Base-by-base conservation (phyloP, 2,797 vertebrate genomes). In the Liparis tanakae region DNA sequence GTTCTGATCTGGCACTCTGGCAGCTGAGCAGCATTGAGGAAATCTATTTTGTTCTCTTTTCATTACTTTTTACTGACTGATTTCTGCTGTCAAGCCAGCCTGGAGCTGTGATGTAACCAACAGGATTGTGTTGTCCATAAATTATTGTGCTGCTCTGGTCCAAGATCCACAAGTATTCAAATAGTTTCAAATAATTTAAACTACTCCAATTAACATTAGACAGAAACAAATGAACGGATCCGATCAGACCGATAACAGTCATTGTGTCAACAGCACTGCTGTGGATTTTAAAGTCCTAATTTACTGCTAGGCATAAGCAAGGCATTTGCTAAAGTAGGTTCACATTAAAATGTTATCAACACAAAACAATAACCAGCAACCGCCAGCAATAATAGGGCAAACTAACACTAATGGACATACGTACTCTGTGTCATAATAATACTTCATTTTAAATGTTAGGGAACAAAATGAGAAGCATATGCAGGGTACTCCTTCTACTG, bases 1-100 rank as follows among this genome's bases (percentile, higher is more conserved):
- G 48, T 79, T 78, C 43, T 79, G 81, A 62, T 76, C 70, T 62
- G 66, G 76, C 69, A 62, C 66, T 67, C 67, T 69, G 48, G 55
- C 65, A 78, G 63, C 67, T 18, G 46, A 68, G 67, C 61, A 62
- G 63, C 74, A 80, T 70, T 82, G 71, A 85, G 79, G 54, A 78
- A 85, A 85, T 77, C 76, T 66, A 39, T 78, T 80, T 76, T 85
- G 54, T 53, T 66, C 66, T 59, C 67, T 75, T 87, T 79, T 85
- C 76, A 85, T 85, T 86, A 66, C 46, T 74, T 61, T 73, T 70
- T 48, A 53, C 60, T 63, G 80, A 74, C 72, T 70, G 81, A 80
- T 74, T 75, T 56, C 61, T 67, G 73, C 70, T 67, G 69, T 72
- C 59, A 74, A 79, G 61, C 65, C 17, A 7, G 36, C 67, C 78